phyloP scores from a whole-genome alignment of 2,888 invertebrate species.

The Polyploca ridens region DNA sequence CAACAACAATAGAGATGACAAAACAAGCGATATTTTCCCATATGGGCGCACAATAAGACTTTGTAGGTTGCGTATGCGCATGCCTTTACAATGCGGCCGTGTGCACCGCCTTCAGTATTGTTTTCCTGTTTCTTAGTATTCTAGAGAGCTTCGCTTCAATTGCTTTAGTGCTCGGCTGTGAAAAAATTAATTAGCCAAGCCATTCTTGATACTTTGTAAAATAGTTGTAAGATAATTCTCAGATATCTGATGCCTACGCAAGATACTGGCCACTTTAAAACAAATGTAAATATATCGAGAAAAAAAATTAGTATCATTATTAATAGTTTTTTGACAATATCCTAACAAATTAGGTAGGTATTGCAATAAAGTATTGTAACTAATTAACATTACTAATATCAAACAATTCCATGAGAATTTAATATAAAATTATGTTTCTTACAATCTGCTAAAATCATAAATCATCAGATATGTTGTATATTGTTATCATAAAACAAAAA shows the following conservation, averaged over 20 bases:
- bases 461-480: neutral
- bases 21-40: constrained; percentile 81
- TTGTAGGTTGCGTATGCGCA: constrained; percentile 58
- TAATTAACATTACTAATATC: neutral
- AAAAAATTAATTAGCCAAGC: neutral
- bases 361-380: neutral
- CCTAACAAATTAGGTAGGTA: neutral
- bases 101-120: constrained; percentile 56
- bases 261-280: no score
- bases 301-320: no score
- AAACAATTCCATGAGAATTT: constrained; percentile 24
- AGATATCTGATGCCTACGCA: no score
- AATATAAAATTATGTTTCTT: neutral
- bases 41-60: constrained; percentile 76
- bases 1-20: constrained; percentile 77
- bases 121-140: constrained; percentile 55
- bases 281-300: no score
- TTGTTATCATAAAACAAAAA: neutral
- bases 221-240: no score
- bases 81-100: constrained; percentile 56
- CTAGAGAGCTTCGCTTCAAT: constrained; percentile 18
- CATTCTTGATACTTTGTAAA: neutral
- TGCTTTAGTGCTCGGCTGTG: constrained; percentile 2
- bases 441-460: neutral
- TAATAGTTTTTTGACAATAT: neutral